Percentiles rank a stretch among this genome's conserved stretches.
phyloP scores from a whole-genome alignment of 2,797 vertebrate genomes.

The Enoplosus armatus region DNA sequence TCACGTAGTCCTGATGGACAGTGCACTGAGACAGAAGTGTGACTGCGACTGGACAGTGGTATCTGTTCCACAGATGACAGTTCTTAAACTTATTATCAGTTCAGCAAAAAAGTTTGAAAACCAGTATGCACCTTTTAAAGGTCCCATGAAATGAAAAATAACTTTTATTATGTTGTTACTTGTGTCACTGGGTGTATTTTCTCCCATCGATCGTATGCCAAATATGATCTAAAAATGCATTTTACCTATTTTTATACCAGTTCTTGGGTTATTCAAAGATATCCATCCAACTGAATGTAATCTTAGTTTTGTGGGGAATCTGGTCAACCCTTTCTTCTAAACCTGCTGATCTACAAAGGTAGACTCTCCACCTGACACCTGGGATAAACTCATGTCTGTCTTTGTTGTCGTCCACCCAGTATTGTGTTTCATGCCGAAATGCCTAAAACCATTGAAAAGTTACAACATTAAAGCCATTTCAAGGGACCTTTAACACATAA shows the following conservation, averaged over 20 bases:
- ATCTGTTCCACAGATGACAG: slow-evolving; percentile 6
- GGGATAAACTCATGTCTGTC: background rate
- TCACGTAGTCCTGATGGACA: slow-evolving; percentile 96
- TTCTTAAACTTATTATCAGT: slow-evolving; percentile 32
- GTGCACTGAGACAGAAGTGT: slow-evolving; percentile 96
- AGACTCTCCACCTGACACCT: no score
- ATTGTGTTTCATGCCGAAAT: slow-evolving; percentile 7
- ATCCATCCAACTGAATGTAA: slow-evolving; percentile 4
- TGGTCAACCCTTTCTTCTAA: background rate
- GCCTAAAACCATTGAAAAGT: background rate
- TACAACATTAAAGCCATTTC: slow-evolving; percentile 9
- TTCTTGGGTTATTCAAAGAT: background rate
- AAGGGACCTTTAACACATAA: slow-evolving; percentile 23
- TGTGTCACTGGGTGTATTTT: background rate
- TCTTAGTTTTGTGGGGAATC: background rate
- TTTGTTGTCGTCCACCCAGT: slow-evolving; percentile 14
- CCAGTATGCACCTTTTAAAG: slow-evolving; percentile 43
- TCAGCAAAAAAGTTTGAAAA: slow-evolving; percentile 56
- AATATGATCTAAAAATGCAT: slow-evolving; percentile 11
- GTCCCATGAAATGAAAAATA: slow-evolving; percentile 33
- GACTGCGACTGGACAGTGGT: slow-evolving; percentile 59
- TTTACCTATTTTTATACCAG: slow-evolving; percentile 1
- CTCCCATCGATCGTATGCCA: slow-evolving; percentile 21
- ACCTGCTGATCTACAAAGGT: no score
- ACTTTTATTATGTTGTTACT: background rate